A percentile compares a stretch with the other conserved stretches of the same genome.
Conservation (phyloP, 2,113 vertebrate species). For the Opisthocomus hoazin region DNA sequence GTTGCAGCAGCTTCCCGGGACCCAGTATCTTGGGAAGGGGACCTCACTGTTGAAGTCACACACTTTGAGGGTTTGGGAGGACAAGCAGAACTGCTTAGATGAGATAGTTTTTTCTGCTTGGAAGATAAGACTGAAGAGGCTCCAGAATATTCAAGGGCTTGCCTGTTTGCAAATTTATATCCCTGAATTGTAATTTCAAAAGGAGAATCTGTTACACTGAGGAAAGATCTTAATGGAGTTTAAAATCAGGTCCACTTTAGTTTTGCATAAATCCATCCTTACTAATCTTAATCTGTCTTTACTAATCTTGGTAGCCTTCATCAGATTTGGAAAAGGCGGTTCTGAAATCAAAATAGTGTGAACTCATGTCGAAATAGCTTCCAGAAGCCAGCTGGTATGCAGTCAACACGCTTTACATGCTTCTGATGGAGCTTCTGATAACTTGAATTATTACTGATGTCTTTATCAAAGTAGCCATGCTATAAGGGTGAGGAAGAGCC, state of each 20-base stretch:
- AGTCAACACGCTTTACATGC: neutral
- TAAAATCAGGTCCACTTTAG: neutral
- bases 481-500: neutral
- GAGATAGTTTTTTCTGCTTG: neutral
- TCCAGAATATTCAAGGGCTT: neutral
- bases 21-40: neutral
- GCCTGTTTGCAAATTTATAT: neutral
- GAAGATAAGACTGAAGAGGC: neutral
- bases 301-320: neutral
- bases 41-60: neutral
- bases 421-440: constrained; percentile 4
- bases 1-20: neutral
- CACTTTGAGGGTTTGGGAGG: neutral
- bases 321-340: neutral
- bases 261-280: neutral
- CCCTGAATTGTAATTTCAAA: neutral
- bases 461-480: neutral
- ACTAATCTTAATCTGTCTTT: constrained; percentile 2
- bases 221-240: neutral
- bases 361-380: neutral
- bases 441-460: neutral
- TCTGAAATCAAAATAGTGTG: neutral
- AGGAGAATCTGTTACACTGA: neutral
- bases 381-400: neutral
- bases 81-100: neutral